These are phyloP conservation scores for Chrysina gloriosa DNA, from an alignment of 2,888 invertebrate genomes.

Conservation along the genomic window DNA sequence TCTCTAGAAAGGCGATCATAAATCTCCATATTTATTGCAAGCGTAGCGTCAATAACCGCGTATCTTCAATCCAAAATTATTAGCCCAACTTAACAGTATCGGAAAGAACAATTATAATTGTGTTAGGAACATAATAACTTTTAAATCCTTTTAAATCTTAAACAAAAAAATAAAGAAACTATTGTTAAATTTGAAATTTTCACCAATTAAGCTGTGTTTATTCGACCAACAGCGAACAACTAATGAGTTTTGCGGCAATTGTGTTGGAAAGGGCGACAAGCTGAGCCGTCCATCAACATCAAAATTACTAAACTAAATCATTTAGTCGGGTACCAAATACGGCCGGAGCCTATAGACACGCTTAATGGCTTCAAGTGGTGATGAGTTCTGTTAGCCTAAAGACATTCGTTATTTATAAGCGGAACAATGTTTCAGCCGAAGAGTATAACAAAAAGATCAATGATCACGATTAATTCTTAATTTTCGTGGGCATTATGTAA, in stretches of 20 bases:
- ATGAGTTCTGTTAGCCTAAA: conserved; percentile 54
- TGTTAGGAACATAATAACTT: too few relatives aligned
- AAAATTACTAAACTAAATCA: conserved; percentile 35
- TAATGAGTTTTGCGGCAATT: conserved; percentile 51
- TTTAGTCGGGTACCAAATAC: conserved; percentile 33
- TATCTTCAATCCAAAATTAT: too few relatives aligned
- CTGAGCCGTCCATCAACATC: conserved; percentile 35
- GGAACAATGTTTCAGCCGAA: conserved; percentile 48
- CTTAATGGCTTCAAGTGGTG: conserved; percentile 54
- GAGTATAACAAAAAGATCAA: conserved; percentile 43
- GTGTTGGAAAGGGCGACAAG: conserved; percentile 17
- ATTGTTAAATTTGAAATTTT: conserved; percentile 10
- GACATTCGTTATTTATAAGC: conserved; percentile 53
- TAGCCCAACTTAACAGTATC: too few relatives aligned
- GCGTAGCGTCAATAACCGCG: conserved; percentile 7
- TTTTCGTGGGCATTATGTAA: conserved; percentile 33
- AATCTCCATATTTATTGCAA: conserved; percentile 24
- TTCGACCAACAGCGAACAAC: conserved; percentile 54
- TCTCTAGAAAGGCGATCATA: conserved; percentile 16
- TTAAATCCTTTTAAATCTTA: neutral
- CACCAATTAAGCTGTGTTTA: conserved; percentile 54
- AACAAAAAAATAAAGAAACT: neutral
- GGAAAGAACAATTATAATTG: too few relatives aligned
- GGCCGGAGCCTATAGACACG: conserved; percentile 42
- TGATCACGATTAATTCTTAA: conserved; percentile 36